Base-by-base conservation (phyloP, 2,888 invertebrate genomes). In the Conchocele bisecta region DNA sequence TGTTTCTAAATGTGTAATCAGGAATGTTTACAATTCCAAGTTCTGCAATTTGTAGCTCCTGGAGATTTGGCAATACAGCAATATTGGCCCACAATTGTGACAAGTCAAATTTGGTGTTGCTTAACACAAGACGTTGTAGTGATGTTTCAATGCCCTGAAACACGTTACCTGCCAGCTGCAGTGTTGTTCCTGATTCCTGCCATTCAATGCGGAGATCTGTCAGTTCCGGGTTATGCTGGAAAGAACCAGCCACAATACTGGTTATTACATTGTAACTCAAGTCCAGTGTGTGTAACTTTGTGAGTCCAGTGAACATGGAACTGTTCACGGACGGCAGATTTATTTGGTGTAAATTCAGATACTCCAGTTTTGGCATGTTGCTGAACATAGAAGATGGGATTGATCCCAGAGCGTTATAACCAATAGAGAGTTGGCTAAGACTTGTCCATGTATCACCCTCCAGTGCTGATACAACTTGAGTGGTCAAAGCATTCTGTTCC, bases 71-170 rank as follows among this genome's bases (percentile, higher is more conserved):
- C 42, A 84, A 53, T 28, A 28, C 48, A 31, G 29, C 28, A n/a
- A 83, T 39, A 29, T 67, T 57, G 2, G 22, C 20, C 81, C 75
- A 83, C 9, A 74, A 64, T n/a, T 51, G 51, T 39, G 51, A 22
- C 35, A 65, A 51, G 50, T 74, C 59, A n/a, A 86, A 56, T 2
- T 41, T 44, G 11, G 82, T 78, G 29, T 68, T 65, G 1, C 75
- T 86, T 33, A 92, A 74, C 26, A 90, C 88, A 35, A 92, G 81
- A 58, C 84, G 86, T 71, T 90, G 86, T 39, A 92, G 77, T 20
- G 87, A 88, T 22, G 82, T 74, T 86, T 89, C 87, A 44, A 90
- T 79, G 3, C 91, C 91, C 17, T 24, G 29, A 35, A 74, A 77
- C n/a, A 63, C 53, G 35, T 69, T 63, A 7, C 31, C 39, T 17